These are phyloP conservation scores for Tipula helvola DNA, from an alignment of 2,888 invertebrate species.

Conservation along the genomic window DNA sequence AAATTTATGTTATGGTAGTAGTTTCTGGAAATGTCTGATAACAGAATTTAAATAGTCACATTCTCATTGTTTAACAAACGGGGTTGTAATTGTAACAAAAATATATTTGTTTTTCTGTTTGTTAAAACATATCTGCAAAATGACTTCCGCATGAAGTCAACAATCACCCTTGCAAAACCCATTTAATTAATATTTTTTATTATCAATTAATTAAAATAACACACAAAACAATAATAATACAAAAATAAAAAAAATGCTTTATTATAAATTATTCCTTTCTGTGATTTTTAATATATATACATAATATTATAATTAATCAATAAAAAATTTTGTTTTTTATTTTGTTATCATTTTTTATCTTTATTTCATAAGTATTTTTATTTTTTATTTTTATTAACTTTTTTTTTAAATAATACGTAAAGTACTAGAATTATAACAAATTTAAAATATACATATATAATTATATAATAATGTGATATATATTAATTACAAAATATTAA, in stretches of 20 bases:
- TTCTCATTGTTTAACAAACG: background rate
- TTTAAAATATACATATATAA: background rate
- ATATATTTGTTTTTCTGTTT: background rate
- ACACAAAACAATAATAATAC: background rate
- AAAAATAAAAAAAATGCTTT: background rate
- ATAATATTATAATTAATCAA: background rate
- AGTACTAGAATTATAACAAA: background rate
- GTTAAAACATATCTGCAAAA: background rate
- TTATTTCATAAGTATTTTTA: background rate
- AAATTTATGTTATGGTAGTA: background rate
- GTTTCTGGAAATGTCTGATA: background rate
- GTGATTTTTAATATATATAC: background rate
- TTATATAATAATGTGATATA: background rate
- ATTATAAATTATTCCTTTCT: constrained; percentile 4
- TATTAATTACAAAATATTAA: constrained; percentile 4
- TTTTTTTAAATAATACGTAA: background rate
- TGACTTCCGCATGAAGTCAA: background rate
- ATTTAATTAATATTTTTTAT: background rate
- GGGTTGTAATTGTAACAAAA: background rate
- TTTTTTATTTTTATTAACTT: background rate
- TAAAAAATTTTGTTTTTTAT: background rate
- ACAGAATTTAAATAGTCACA: background rate
- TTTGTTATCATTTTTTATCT: background rate
- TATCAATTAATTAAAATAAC: background rate
- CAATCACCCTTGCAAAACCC: background rate